phyloP scores from a whole-genome alignment of 2,888 invertebrate genomes.

The Agonum fuliginosum region DNA sequence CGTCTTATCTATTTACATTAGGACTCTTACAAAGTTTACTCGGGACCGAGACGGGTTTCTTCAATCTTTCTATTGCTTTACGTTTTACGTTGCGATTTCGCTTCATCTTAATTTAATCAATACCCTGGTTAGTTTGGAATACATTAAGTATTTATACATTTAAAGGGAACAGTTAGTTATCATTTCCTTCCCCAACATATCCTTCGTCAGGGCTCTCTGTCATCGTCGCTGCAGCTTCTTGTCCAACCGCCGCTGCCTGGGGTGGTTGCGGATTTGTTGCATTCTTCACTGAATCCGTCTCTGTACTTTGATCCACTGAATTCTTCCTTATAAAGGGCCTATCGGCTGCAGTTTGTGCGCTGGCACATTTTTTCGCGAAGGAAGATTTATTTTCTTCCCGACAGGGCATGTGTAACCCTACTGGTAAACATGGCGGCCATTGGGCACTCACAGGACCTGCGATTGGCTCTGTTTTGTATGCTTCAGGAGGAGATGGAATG shows the following conservation, averaged over 20 bases:
- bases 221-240: conserved; percentile 61
- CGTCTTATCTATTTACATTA: conserved; percentile 56
- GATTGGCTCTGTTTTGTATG: conserved; percentile 78
- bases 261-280: conserved; percentile 72
- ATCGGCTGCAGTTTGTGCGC: conserved; percentile 42
- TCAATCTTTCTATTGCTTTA: conserved; percentile 54
- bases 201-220: conserved; percentile 92
- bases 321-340: conserved; percentile 61
- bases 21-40: conserved; percentile 43
- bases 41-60: not conserved
- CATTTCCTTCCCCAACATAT: conserved; percentile 82
- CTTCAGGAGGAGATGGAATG: conserved; percentile 82
- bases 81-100: conserved; percentile 29
- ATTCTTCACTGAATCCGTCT: conserved; percentile 68
- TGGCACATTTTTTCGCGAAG: conserved; percentile 43
- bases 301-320: conserved; percentile 69
- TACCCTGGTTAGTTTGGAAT: conserved; percentile 58
- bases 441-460: conserved; percentile 68
- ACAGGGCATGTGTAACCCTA: conserved; percentile 68
- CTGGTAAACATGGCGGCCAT: conserved; percentile 76
- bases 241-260: conserved; percentile 66
- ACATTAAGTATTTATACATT: conserved; percentile 47
- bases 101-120: conserved; percentile 55
- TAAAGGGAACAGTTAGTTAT: conserved; percentile 43
- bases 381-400: conserved; percentile 53